phyloP scores from a whole-genome alignment of 2,888 invertebrate species.

The Belgica antarctica region DNA sequence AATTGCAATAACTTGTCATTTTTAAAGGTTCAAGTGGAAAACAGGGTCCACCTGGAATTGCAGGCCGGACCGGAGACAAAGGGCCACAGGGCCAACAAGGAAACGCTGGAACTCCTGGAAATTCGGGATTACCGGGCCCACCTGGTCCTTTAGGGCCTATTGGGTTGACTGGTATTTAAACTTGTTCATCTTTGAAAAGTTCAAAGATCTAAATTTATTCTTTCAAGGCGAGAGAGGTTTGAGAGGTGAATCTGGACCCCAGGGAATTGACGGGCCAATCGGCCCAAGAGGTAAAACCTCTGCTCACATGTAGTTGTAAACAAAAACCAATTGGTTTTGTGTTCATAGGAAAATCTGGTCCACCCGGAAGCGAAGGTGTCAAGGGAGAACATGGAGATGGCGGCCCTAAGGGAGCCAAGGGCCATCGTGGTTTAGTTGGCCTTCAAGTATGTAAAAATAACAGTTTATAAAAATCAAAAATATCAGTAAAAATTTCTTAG shows the following conservation, averaged over 20 bases:
- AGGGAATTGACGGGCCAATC: conserved; percentile 72
- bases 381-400: conserved; percentile 63
- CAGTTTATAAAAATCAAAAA: too few species aligned
- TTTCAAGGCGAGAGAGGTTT: conserved; percentile 57
- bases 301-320: neutral
- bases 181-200: neutral
- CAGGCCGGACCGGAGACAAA: conserved; percentile 74
- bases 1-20: neutral
- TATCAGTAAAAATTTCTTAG: too few species aligned
- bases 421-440: conserved; percentile 80
- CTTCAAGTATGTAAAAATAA: conserved; percentile 63
- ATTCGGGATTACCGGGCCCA: conserved; percentile 55
- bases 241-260: conserved; percentile 70
- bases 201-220: neutral
- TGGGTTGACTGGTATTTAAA: conserved; percentile 44
- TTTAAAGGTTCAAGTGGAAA: conserved; percentile 60
- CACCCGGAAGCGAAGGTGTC: conserved; percentile 69
- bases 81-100: conserved; percentile 60
- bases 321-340: neutral
- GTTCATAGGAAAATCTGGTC: conserved; percentile 68
- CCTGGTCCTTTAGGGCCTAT: conserved; percentile 62
- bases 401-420: conserved; percentile 74
- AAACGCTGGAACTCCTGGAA: conserved; percentile 46
- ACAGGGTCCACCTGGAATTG: conserved; percentile 67
- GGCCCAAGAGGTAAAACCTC: conserved; percentile 62